These are phyloP conservation scores for Thysanoteuthis rhombus DNA, from an alignment of 2,888 invertebrate genomes.

Conservation along the genomic window DNA sequence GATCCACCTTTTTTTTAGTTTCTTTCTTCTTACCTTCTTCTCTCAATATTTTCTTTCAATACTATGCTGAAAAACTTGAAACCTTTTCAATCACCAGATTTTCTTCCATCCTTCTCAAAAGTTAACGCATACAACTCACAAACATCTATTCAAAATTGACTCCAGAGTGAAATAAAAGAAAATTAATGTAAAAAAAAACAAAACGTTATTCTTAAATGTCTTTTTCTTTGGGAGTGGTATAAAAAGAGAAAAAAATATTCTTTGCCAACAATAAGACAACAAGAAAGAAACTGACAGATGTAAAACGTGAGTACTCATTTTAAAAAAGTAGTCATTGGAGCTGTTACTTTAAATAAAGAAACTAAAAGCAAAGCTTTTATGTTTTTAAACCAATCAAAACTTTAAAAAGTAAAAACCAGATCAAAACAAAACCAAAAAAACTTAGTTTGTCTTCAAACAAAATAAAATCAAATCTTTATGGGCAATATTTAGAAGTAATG, in stretches of 20 bases:
- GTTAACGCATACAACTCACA: neutral
- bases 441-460: neutral
- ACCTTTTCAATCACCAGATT: neutral
- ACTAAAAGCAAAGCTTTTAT: neutral
- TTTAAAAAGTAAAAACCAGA: neutral
- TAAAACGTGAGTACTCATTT: neutral
- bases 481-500: neutral
- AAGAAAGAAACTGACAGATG: neutral
- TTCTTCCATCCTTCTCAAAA: neutral
- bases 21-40: neutral
- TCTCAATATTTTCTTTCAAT: neutral
- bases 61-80: neutral
- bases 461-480: neutral
- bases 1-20: neutral
- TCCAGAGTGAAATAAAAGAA: neutral
- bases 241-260: neutral
- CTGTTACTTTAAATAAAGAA: neutral
- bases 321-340: neutral
- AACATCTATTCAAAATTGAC: constrained; percentile 1
- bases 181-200: neutral
- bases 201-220: neutral
- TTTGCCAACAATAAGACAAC: neutral
- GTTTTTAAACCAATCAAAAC: neutral
- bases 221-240: neutral
- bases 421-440: neutral